Conservation (phyloP, 1,140 invertebrate genomes). For the Nephotettix cincticeps region DNA sequence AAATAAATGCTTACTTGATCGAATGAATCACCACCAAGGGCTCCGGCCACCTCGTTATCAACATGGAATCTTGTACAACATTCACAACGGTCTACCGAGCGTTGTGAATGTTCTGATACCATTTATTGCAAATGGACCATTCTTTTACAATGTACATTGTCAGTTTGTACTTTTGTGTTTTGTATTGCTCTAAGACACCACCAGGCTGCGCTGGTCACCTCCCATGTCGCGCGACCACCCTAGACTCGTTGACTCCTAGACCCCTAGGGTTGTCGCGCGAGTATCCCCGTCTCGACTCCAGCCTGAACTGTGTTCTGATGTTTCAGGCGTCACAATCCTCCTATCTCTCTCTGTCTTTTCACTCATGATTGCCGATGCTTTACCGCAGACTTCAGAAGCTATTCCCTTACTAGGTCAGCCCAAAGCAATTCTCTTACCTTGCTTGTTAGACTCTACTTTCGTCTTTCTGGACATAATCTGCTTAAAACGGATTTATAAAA, state of each 20-base stretch:
- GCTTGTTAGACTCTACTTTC: constrained; percentile 27
- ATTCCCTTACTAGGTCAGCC: constrained; percentile 67
- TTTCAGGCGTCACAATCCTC: constrained; percentile 70
- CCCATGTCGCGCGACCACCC: background rate
- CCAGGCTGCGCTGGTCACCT: background rate
- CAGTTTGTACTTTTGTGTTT: background rate
- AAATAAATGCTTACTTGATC: too few relatives aligned
- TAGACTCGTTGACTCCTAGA: background rate
- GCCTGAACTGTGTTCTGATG: constrained; percentile 32
- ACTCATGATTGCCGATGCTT: constrained; percentile 64
- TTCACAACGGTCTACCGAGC: background rate
- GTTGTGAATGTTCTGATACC: background rate
- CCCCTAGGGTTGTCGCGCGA: background rate
- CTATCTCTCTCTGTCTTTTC: constrained; percentile 75
- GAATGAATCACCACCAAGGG: background rate
- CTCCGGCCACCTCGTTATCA: background rate
- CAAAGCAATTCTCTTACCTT: constrained; percentile 27
- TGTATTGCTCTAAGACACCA: background rate
- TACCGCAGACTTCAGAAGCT: constrained; percentile 69
- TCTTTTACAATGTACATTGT: background rate
- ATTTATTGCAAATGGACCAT: background rate
- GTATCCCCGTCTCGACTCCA: background rate
- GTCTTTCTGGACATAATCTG: constrained; percentile 25
- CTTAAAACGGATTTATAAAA: background rate
- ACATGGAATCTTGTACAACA: background rate